Conservation (phyloP, 2,113 vertebrate species). For the Microcebus ravelobensis region DNA sequence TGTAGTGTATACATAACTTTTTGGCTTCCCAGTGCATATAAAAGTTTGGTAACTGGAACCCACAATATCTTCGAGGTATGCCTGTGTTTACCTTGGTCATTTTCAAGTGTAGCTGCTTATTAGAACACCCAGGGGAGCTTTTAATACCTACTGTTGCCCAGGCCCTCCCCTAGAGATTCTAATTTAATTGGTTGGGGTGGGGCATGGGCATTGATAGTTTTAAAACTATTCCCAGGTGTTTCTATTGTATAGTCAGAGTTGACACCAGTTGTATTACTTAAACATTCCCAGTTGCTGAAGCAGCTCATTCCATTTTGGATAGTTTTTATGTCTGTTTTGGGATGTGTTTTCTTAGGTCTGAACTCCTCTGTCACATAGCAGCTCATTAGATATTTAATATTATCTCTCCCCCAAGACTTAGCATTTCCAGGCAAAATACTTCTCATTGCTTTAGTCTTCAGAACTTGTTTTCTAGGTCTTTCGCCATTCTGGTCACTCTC, state of each 20-base stretch:
- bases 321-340: background rate
- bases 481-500: background rate
- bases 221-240: slow-evolving; percentile 23
- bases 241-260: background rate
- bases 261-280: background rate
- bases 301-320: background rate
- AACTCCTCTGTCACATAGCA: slow-evolving; percentile 26
- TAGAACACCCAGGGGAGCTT: slow-evolving; percentile 33
- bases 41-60: background rate
- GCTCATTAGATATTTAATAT: slow-evolving; percentile 23
- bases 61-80: background rate
- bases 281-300: background rate
- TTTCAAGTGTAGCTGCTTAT: background rate
- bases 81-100: slow-evolving; percentile 34
- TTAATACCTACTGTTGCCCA: background rate
- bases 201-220: background rate
- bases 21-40: background rate
- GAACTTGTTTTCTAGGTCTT: background rate
- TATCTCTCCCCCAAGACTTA: background rate
- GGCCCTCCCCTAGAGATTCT: slow-evolving; percentile 20
- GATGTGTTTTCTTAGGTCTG: background rate
- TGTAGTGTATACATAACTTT: background rate
- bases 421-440: background rate
- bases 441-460: background rate
- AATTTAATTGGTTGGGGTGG: slow-evolving; percentile 42